Evolutionary conservation across 2,113 vertebrate species (phyloP).

Genomic region (Heloderma charlesbogerti): DNA sequence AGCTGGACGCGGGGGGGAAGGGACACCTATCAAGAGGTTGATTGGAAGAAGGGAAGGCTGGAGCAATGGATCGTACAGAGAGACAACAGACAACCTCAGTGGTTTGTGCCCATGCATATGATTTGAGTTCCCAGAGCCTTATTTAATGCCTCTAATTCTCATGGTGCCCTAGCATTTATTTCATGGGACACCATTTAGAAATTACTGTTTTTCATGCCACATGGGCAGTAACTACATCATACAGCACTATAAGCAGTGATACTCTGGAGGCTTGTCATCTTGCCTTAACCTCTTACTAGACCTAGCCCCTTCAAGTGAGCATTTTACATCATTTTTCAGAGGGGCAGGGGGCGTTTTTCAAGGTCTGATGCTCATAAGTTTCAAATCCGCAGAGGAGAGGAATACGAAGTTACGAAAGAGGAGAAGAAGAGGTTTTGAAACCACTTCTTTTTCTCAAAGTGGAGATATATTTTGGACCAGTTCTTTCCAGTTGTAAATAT

Average conservation of each 20-base stretch:
- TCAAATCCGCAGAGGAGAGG: neutral
- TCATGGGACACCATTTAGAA: neutral
- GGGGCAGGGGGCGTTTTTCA: neutral
- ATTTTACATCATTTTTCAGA: neutral
- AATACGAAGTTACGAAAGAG: neutral
- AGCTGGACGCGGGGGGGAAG: no score
- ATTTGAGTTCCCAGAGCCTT: neutral
- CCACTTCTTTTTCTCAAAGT: no score
- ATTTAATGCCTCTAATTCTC: neutral
- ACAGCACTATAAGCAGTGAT: no score
- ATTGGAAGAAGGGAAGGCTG: no score
- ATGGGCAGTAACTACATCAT: neutral
- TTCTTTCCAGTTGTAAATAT: neutral
- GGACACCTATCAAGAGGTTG: no score
- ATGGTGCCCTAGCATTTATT: neutral
- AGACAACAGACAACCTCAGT: neutral
- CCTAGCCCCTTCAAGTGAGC: neutral
- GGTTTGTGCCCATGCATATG: neutral
- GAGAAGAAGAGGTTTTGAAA: neutral
- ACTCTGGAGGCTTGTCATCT: neutral
- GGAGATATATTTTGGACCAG: neutral
- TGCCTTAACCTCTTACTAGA: neutral
- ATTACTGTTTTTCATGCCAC: neutral
- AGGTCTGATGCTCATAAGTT: neutral
- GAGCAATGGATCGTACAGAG: neutral